These are phyloP conservation scores for Pachycephus smyrnensis DNA, from an alignment of 2,888 invertebrate genomes.

Conservation along the genomic window DNA sequence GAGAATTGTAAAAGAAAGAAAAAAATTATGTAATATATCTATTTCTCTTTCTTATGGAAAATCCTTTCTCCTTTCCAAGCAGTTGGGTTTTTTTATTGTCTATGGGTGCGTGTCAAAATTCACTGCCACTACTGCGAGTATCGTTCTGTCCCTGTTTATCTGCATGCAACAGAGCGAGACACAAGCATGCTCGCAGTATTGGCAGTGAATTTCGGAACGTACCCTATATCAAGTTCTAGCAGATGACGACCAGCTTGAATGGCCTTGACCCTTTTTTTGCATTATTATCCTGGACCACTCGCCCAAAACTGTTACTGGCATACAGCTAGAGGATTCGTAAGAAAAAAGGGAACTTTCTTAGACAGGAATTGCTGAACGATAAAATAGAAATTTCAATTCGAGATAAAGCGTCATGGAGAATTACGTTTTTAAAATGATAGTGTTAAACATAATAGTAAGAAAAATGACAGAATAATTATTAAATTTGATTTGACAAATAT, in stretches of 20 bases:
- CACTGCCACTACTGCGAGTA: too few species aligned
- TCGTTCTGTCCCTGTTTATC: too few species aligned
- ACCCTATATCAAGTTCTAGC: background rate
- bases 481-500: too few species aligned
- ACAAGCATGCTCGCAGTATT: too few species aligned
- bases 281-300: background rate
- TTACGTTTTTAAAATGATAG: too few species aligned
- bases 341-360: background rate
- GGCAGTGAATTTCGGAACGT: too few species aligned
- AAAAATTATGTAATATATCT: background rate
- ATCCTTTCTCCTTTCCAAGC: background rate
- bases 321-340: background rate
- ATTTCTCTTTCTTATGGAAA: background rate
- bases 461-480: too few species aligned
- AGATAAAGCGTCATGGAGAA: too few species aligned
- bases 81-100: background rate
- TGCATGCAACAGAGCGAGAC: too few species aligned
- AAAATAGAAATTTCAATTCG: background rate
- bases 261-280: background rate
- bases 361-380: background rate
- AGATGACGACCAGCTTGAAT: background rate
- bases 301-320: background rate
- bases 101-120: too few species aligned
- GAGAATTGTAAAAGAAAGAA: background rate
- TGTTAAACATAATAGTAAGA: too few species aligned